Base-by-base conservation (phyloP, 2,113 vertebrate genomes). In the Pheucticus melanocephalus region DNA sequence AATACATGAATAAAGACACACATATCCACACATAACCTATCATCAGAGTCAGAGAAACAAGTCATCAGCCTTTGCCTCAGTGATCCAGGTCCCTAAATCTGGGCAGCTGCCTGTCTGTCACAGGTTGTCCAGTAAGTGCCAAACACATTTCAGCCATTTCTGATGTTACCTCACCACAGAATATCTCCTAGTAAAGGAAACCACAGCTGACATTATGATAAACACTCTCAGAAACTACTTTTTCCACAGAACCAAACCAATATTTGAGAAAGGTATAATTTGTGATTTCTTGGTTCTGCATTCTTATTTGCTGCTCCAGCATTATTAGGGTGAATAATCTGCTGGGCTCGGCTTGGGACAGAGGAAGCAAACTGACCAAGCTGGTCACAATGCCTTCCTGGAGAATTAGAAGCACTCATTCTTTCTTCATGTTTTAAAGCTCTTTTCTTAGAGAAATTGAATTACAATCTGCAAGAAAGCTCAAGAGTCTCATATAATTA, bases 401-500 rank as follows among this genome's bases (percentile, higher is more conserved):
- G 80, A 95, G 80, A 95, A 95, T 92, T 70, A 92, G 21, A 97
- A 68, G n/a, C 73, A 63, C 10, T 80, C 85, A 66, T 73, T 92
- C 82, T 92, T 91, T 65, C 82, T 61, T 91, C 75, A 91, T 11
- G 2, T 94, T 93, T 96, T 95, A 76, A 96, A 92, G 56, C 56
- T 94, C 24, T 53, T 92, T 87, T 80, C 70, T 88, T 91, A 83
- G 37, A 61, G 37, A 39, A 39, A 97, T 72, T 97, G 94, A 96
- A 97, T 98, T 96, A 91, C 40, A 89, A 87, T 82, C 88, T 92
- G 61, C 83, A 84, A 77, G 90, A 92, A 97, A 69, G 51, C 90
- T 94, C 72, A 91, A 86, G 76, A 95, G 88, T 87, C 90, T 92
- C 90, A 94, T 95, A 80, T 79, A 88, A 94, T 97, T 96, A 96